A percentile compares a stretch with the other conserved stretches of the same genome.
Evolutionary conservation across 2,888 invertebrate genomes (phyloP).

Genomic region (Dasypogon diadema): DNA sequence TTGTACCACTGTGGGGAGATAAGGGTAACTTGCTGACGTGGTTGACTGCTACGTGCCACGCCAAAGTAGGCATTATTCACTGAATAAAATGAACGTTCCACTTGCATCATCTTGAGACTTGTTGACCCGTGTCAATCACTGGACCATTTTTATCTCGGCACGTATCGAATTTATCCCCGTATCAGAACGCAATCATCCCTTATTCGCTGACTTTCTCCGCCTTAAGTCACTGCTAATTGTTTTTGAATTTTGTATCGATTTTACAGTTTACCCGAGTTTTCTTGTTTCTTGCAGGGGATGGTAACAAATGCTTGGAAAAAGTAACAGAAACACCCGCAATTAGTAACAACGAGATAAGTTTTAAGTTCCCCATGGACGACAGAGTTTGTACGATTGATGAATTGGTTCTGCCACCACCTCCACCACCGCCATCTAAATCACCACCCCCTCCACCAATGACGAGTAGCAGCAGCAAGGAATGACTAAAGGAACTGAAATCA

Average conservation of each 20-base stretch:
- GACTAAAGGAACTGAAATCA: slow-evolving; percentile 44
- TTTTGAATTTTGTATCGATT: slow-evolving; percentile 21
- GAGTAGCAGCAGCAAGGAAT: slow-evolving; percentile 42
- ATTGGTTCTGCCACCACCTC: slow-evolving; percentile 64
- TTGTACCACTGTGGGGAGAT: slow-evolving; percentile 30
- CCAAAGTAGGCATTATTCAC: slow-evolving; percentile 1
- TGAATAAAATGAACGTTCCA: background rate
- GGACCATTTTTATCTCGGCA: background rate
- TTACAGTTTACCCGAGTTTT: slow-evolving; percentile 29
- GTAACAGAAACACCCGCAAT: slow-evolving; percentile 53
- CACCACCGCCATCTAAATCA: slow-evolving; percentile 61
- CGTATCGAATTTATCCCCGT: background rate
- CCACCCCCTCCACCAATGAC: slow-evolving; percentile 52
- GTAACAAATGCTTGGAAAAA: slow-evolving; percentile 33
- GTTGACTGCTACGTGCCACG: slow-evolving; percentile 12
- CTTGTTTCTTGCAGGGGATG: slow-evolving; percentile 14
- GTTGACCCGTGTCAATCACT: slow-evolving; percentile 33
- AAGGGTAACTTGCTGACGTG: slow-evolving; percentile 34
- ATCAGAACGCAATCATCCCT: too few species aligned
- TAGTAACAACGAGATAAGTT: slow-evolving; percentile 70
- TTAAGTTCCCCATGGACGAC: slow-evolving; percentile 72
- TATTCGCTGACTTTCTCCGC: too few species aligned
- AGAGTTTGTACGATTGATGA: slow-evolving; percentile 69
- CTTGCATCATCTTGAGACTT: background rate
- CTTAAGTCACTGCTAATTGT: slow-evolving; percentile 9